Percentiles rank a stretch among this genome's conserved stretches.
These are phyloP conservation scores for Fopius arisanus DNA, from an alignment of 1,140 invertebrate genomes.

Conservation along the genomic window DNA sequence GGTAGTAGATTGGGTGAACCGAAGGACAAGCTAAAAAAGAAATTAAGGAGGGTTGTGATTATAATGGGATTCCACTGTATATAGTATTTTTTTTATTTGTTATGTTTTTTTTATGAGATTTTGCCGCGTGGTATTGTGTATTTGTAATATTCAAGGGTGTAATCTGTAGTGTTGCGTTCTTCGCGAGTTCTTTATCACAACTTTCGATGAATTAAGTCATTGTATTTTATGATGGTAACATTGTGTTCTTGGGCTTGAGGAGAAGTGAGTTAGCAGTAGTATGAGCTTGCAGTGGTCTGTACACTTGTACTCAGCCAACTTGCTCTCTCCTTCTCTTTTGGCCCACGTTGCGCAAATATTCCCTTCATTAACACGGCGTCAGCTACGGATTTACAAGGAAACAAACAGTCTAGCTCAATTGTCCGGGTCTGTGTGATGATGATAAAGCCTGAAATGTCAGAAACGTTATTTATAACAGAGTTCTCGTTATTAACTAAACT, in stretches of 20 bases:
- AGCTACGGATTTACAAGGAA: conserved; percentile 46
- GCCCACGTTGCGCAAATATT: conserved; percentile 46
- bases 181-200: background rate
- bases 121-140: no score
- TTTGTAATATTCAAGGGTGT: no score
- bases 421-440: conserved; percentile 29
- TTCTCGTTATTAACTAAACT: background rate
- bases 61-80: no score
- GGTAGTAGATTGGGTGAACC: no score
- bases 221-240: background rate
- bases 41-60: no score
- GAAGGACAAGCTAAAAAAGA: no score
- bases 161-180: no score
- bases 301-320: conserved; percentile 32
- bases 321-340: conserved; percentile 38
- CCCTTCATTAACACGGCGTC: conserved; percentile 53
- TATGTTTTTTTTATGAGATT: no score
- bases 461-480: background rate
- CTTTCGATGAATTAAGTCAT: background rate
- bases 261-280: conserved; percentile 1
- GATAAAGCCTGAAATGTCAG: background rate
- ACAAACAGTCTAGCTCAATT: conserved; percentile 45
- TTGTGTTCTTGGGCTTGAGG: background rate
- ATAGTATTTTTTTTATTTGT: no score
- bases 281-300: conserved; percentile 12